These are phyloP conservation scores for Phyllostomus discolor DNA, from an alignment of 2,113 vertebrate genomes.

Conservation along the genomic window DNA sequence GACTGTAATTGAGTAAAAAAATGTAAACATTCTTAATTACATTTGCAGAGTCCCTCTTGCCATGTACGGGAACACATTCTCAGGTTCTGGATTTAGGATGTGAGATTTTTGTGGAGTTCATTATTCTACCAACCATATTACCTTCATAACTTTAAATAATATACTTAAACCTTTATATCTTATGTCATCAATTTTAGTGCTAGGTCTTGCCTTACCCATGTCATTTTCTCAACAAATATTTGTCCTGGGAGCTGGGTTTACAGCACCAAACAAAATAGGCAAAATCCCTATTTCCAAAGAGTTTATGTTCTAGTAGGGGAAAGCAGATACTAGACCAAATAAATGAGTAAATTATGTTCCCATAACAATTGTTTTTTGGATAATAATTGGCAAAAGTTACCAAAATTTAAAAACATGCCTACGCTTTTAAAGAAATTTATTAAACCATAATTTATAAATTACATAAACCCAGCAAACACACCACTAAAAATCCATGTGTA, in stretches of 20 bases:
- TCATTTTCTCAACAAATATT: not conserved
- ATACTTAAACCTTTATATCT: not conserved
- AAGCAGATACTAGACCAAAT: not conserved
- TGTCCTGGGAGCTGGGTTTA: not conserved
- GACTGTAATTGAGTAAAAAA: not conserved
- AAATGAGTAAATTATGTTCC: not conserved
- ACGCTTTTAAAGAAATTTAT: too few species aligned
- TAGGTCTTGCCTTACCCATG: not conserved
- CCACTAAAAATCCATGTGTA: not conserved
- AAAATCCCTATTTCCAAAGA: not conserved
- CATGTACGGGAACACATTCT: not conserved
- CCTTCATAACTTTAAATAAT: not conserved
- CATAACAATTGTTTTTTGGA: not conserved
- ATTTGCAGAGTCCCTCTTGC: not conserved
- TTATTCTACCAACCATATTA: not conserved
- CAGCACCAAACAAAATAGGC: not conserved
- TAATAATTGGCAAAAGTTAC: not conserved
- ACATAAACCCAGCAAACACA: not conserved
- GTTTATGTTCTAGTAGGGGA: not conserved
- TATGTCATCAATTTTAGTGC: not conserved
- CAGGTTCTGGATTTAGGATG: not conserved
- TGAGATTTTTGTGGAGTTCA: not conserved
- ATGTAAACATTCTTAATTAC: not conserved
- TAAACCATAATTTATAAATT: too few species aligned
- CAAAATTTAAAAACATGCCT: not conserved